Evolutionary conservation across 2,888 invertebrate genomes (phyloP), one percentile per base, ranked within the genome.

Genomic region (Spisula solida): DNA sequence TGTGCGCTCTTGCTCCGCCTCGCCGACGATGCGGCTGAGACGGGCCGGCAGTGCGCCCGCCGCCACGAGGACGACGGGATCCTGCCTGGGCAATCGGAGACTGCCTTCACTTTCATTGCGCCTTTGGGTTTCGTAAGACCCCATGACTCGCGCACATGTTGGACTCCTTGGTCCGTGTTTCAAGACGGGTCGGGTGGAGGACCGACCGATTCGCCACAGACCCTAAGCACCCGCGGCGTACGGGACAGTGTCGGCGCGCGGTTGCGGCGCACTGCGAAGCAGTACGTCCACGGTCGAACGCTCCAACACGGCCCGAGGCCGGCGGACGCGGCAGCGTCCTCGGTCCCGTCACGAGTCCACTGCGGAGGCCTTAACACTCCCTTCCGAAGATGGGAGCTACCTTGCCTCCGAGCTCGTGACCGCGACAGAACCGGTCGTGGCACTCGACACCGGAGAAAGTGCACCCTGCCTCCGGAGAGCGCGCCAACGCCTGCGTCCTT

Each of bases 101-200:
- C 96, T 93, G 95, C 95, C 96, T 97, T 97, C 97, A 97, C 97
- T 97, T 98, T 98, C 97, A 97, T 97, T 98, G 93, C 97, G 97
- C 97, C 97, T 97, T 97, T 97, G 97, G 97, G 97, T 97, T 97
- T 97, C 95, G 95, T 92, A 93, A 86, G 70, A 97, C 97, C 97
- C 97, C 97, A 97, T 97, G 97, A 98, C 98, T 98, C 97, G 98
- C 98, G 97, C 97, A 97, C 97, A 97, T 97, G 97, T 97, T 97
- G 97, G 97, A 97, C 97, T 98, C 97, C 97, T 97, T 97, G 97
- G 98, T 98, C 97, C 97, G 97, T 98, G 97, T 98, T 98, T 98
- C 98, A 98, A 98, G 98, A 98, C 98, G 98, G 98, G 97, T 97
- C 97, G 97, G 94, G 93, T 93, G 93, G 94, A 92, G 82, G 82